Conservation (phyloP, 2,888 invertebrate species). For the Ephialtes manifestator region DNA sequence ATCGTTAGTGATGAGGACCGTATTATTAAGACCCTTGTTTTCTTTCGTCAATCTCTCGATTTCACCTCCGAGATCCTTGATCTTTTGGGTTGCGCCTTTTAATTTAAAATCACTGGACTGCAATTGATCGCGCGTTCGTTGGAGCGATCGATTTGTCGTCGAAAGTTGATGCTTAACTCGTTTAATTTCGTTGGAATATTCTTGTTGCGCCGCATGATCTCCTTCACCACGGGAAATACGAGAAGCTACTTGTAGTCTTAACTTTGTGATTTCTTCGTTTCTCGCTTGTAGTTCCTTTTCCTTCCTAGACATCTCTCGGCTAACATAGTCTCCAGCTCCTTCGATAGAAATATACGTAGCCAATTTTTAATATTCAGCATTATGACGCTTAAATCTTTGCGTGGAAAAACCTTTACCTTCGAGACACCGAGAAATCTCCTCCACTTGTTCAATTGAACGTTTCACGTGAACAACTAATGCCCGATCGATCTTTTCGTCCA, state of each 20-base stretch:
- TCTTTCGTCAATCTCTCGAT: constrained; percentile 64
- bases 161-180: constrained; percentile 68
- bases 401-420: constrained; percentile 71
- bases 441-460: constrained; percentile 72
- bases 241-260: constrained; percentile 53
- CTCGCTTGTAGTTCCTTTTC: constrained; percentile 72
- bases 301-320: constrained; percentile 72
- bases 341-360: constrained; percentile 18
- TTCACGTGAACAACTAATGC: constrained; percentile 71
- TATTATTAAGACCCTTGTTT: constrained; percentile 56
- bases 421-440: constrained; percentile 72
- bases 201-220: constrained; percentile 46
- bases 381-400: background rate
- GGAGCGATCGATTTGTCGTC: constrained; percentile 51
- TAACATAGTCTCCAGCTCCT: constrained; percentile 76
- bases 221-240: constrained; percentile 61
- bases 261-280: constrained; percentile 68
- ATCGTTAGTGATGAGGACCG: constrained; percentile 53
- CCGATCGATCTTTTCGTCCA: constrained; percentile 72
- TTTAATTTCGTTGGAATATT: constrained; percentile 60
- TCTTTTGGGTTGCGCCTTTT: constrained; percentile 53
- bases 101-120: constrained; percentile 56
- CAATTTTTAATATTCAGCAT: background rate
- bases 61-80: constrained; percentile 65
- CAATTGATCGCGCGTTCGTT: constrained; percentile 42